A percentile compares a stretch with the other conserved stretches of the same genome.
These are phyloP conservation scores for Colistium nudipinnis DNA, from an alignment of 2,113 vertebrate species.

Conservation along the genomic window DNA sequence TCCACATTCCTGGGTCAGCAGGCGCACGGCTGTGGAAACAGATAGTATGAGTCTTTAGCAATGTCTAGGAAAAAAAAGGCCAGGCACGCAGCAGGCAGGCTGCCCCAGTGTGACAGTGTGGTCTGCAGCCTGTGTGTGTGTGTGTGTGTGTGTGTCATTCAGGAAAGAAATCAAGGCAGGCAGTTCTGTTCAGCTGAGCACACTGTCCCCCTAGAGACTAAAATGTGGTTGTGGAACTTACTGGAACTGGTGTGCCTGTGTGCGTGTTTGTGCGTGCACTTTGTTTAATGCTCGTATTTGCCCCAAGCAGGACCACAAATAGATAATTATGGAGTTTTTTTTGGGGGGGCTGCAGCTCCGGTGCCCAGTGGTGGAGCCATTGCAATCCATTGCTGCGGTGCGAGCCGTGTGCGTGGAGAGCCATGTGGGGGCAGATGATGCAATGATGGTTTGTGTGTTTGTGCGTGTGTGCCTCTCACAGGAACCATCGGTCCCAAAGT, in stretches of 20 bases:
- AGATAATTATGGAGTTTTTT: conserved; percentile 65
- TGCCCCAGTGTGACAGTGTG: conserved; percentile 54
- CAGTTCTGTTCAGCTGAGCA: conserved; percentile 31
- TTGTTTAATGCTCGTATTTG: conserved; percentile 56
- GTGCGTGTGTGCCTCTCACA: conserved; percentile 2
- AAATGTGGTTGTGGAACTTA: conserved; percentile 59
- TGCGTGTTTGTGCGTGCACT: conserved; percentile 53
- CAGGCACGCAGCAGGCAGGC: conserved; percentile 46
- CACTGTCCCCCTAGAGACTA: conserved; percentile 45
- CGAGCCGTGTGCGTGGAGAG: conserved; percentile 12
- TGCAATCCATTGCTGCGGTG: conserved; percentile 53
- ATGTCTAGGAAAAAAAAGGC: conserved; percentile 65
- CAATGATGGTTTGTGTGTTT: conserved; percentile 4
- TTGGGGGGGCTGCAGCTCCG: conserved; percentile 54
- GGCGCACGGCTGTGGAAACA: conserved; percentile 73
- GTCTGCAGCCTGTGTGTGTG: conserved; percentile 20
- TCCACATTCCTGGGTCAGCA: conserved; percentile 73
- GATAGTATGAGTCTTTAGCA: conserved; percentile 73
- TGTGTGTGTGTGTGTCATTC: conserved; percentile 37
- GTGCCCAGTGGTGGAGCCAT: conserved; percentile 57
- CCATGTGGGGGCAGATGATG: conserved; percentile 33
- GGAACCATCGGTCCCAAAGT: conserved; percentile 11
- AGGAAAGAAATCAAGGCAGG: conserved; percentile 47
- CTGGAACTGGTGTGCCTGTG: conserved; percentile 62
- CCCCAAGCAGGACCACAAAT: conserved; percentile 56